These are phyloP conservation scores for Serinus canaria DNA, from an alignment of 2,113 vertebrate genomes.

Conservation along the genomic window DNA sequence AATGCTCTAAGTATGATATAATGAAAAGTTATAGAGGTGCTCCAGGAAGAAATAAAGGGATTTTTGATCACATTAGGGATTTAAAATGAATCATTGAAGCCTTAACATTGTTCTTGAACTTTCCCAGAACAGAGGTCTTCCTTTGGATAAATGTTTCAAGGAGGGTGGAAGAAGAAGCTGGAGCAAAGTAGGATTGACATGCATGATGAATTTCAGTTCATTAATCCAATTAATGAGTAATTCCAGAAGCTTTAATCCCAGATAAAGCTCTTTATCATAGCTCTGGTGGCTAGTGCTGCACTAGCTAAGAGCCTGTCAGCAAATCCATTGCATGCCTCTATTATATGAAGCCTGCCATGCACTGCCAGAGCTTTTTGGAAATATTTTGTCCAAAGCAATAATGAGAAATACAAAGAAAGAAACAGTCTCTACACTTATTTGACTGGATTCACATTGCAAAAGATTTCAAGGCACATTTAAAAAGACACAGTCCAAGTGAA, in stretches of 20 bases:
- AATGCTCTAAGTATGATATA: neutral
- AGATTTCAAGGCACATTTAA: neutral
- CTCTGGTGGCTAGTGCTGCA: constrained; percentile 24
- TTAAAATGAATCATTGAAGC: constrained; percentile 33
- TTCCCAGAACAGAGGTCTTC: constrained; percentile 21
- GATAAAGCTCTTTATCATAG: constrained; percentile 66
- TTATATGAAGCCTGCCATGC: neutral
- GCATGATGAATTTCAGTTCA: constrained; percentile 65
- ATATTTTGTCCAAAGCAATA: neutral
- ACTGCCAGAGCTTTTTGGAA: neutral
- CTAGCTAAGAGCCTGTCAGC: constrained; percentile 7
- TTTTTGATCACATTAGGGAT: constrained; percentile 44
- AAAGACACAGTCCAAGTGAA: neutral
- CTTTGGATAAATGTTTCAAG: constrained; percentile 39
- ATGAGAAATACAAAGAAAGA: neutral
- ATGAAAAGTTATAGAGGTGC: neutral
- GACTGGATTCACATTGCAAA: neutral
- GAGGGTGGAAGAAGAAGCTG: constrained; percentile 20
- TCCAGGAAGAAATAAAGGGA: neutral
- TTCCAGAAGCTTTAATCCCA: constrained; percentile 64
- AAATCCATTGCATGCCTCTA: constrained; percentile 34
- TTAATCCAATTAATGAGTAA: constrained; percentile 79
- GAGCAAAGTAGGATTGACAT: constrained; percentile 43
- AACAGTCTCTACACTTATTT: neutral
- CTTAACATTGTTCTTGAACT: constrained; percentile 35